Evolutionary conservation across 2,888 invertebrate genomes (phyloP), one percentile per base, ranked within the genome.

Genomic region (Caenorhabditis macrosperma): DNA sequence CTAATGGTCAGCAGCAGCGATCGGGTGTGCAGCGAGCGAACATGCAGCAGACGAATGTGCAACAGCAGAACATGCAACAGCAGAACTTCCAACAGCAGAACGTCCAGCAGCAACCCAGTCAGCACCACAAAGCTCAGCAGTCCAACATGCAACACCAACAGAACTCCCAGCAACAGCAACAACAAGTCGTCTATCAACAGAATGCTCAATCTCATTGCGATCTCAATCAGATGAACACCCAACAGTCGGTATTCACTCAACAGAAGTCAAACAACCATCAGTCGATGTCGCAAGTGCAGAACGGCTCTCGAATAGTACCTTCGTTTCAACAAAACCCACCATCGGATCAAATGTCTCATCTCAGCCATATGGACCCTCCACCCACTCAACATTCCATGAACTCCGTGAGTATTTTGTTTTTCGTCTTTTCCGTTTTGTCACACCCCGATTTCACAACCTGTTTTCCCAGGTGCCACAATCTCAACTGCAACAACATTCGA

Each of bases 301-400:
- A 24, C n/a, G 57, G 64, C 38, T 64, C 48, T 35, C 59, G 46
- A 50, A 50, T 57, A 50, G 46, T 72, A n/a, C 28, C 57, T 10
- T 59, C 64, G 1, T 74, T 59, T 28, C 72, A 72, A 63, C 20
- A 33, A 38, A 57, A 66, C 64, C 64, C 57, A 57, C 35, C 38
- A 9, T 59, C 24, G 24, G 64, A 59, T 20, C 57, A 64, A 46
- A 57, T 64, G 48, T 38, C 64, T 55, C 74, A 74, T 64, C 64
- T 74, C 38, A 55, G 74, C 74, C 74, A 74, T 66, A 74, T 74
- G 74, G 74, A 74, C 57, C 64, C 57, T 48, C 59, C 74, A 66
- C 74, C 74, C 64, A 74, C 74, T 59, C 74, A 64, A 50, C 64
- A 74, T 74, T 74, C 64, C 74, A 50, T 74, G 74, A 74, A 74